Evolutionary conservation across 2,113 vertebrate genomes (phyloP).

Genomic region (Asarcornis scutulata): DNA sequence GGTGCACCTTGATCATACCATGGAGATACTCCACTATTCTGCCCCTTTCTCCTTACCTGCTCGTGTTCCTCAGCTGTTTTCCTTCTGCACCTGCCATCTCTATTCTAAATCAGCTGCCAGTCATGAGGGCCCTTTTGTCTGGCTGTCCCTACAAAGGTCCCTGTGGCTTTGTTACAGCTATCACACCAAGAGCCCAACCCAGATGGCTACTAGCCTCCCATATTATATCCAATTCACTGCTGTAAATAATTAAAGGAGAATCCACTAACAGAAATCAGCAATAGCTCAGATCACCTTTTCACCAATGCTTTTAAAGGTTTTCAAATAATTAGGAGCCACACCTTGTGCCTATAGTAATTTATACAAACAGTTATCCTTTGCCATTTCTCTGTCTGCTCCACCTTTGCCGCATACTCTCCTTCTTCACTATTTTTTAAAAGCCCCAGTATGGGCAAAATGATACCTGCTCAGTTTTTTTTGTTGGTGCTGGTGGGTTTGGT

Average conservation of each 20-base stretch:
- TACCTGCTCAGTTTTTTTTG: not conserved
- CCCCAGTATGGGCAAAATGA: not conserved
- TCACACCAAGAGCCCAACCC: not conserved
- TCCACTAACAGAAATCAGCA: not conserved
- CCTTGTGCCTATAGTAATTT: not conserved
- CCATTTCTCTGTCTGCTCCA: not conserved
- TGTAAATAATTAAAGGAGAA: not conserved
- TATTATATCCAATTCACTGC: not conserved
- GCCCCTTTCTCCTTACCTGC: not conserved
- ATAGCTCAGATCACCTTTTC: not conserved
- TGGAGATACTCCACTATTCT: not conserved
- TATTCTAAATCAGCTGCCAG: not conserved
- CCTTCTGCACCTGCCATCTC: not conserved
- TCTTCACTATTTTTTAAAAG: not conserved
- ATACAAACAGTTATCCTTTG: not conserved
- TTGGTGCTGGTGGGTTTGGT: not conserved
- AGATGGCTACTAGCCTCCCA: not conserved
- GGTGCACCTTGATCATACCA: not conserved
- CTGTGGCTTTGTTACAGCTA: not conserved
- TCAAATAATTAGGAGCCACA: not conserved
- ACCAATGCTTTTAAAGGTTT: not conserved
- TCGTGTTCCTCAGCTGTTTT: not conserved
- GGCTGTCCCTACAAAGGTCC: not conserved
- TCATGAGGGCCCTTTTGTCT: not conserved
- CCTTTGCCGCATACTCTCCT: not conserved